Base-by-base conservation (phyloP, 2,797 vertebrate genomes). In the Syngnathus acus region DNA sequence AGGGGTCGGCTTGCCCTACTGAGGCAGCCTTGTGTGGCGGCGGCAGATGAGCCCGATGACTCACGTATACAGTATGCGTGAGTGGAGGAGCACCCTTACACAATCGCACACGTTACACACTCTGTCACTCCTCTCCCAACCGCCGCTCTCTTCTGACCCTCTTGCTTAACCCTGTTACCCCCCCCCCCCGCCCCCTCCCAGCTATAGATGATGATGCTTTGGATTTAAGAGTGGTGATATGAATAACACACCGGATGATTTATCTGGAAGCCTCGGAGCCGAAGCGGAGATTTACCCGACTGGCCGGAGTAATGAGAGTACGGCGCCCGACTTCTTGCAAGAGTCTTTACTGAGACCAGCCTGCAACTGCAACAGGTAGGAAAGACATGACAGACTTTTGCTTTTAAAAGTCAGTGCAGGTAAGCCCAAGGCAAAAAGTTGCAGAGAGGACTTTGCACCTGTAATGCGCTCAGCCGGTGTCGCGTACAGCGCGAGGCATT, bases 171-270 rank as follows among this genome's bases (percentile, higher is more conserved):
- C 45, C 16, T 17, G 16, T 43, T 42, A 8, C 40, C 21, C 40
- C 21, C 11, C 40, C 21, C 40, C 21, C 11, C 16, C 32, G 21
- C 21, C 11, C 10, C 16, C 1, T 17, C 59, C 16, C 6, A 19
- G 42, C 23, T 47, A 9, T 11, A 90, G 89, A 38, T 38, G 55
- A 91, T 88, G 90, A 92, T 91, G 88, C 82, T 87, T 87, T 84
- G 89, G 89, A 86, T 90, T 83, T 91, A 90, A 83, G 75, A 70
- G 74, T 17, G 79, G 86, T 90, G 89, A 89, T 89, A 92, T 91
- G 91, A 92, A 83, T 86, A 86, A 89, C 83, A 75, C 91, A 69
- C 86, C 91, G 89, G 88, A 87, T 53, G 85, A 87, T 70, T 79
- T 90, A 75, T 75, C 87, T 84, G 82, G 82, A 84, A 85, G 83